Evolutionary conservation across 2,888 invertebrate genomes (phyloP), one percentile per base, ranked within the genome.

Genomic region (Drosophila neotestacea): DNA sequence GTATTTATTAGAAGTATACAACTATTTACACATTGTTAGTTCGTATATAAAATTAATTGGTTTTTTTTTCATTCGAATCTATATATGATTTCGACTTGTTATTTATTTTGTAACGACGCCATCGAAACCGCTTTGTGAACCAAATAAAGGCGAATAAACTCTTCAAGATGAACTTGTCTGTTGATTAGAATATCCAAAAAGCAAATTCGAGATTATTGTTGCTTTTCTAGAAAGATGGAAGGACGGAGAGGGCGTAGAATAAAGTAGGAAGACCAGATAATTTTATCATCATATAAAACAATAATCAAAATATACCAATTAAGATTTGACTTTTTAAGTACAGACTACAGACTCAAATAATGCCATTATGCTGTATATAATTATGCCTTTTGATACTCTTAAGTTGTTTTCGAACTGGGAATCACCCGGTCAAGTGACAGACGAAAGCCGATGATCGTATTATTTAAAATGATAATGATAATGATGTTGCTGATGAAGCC

Each of bases 81-180:
- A 30, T 48, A n/a, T 69, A 30, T 64, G 42, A 48, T 48, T 70
- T 70, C 5, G 32, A 54, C 10, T 32, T 39, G 32, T 65, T 70
- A 13, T 52, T 71, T 60, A 39, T n/a, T 77, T 73, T 77, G 16
- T 65, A 76, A 81, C 79, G 70, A 51, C 85, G 85, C 65, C 77
- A 84, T 70, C 61, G 36, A 73, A 85, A 87, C 87, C 75, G 82
- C 85, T 81, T 72, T 70, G 39, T 28, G 39, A 39, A 59, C 55
- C 65, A 39, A 63, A 48, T 27, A 56, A 39, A 63, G 88, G 88
- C 73, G 85, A 88, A 88, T 85, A 86, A 86, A 86, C 86, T 88
- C 76, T 81, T 82, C 88, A 88, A 88, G 88, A 75, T 83, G 59
- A 88, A 79, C 86, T 73, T 76, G 77, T 79, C 69, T 62, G 51